Evolutionary conservation across 2,797 vertebrate species (phyloP), one percentile per base, ranked within the genome.

Genomic region (Lepidocolaptes lacrymiger): DNA sequence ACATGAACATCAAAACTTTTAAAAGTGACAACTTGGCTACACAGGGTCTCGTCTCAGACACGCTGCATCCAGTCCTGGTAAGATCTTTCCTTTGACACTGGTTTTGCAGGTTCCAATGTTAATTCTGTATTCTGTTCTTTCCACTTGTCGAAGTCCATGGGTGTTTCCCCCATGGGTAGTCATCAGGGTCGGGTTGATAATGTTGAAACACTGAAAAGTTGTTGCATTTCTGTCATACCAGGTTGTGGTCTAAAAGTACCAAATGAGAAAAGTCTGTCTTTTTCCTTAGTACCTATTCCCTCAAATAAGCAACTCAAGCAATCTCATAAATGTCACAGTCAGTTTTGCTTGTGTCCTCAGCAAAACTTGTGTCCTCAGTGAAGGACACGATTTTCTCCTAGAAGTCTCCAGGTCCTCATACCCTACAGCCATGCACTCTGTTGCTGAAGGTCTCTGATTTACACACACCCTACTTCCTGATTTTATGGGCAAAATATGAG

Each of bases 361-460:
- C 37, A 37, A 37, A 37, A 37, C 27, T 37, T 44, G 10, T 6
- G 30, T 74, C 15, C 27, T 88, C 8, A 46, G 8, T 52, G 46
- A 81, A 77, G 12, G 32, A 41, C 36, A 12, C 3, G 22, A 54
- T 83, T 69, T 79, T 82, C 63, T 48, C 17, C 32, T 75, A 27
- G 34, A 48, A 6, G 3, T 54, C 43, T 92, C 28, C n/a, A 51
- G 6, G 10, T 61, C 15, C n/a, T 80, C 43, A 28, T 48, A n/a
- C 19, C 26, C 36, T 59, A 43, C 17, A 56, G 24, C 7, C 11
- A 74, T 3, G 1, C 2, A 5, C 5, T 51, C 0, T 59, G 10
- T 41, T 79, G 22, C 23, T 74, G 73, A 63, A 67, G 12, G 32
- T 36, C 36, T 85, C 16, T 64, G 30, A 77, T 52, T 76, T 58